Percentiles rank a stretch among this genome's conserved stretches.
Conservation (phyloP, 1,140 invertebrate genomes). For the Anoplolepis gracilipes region DNA sequence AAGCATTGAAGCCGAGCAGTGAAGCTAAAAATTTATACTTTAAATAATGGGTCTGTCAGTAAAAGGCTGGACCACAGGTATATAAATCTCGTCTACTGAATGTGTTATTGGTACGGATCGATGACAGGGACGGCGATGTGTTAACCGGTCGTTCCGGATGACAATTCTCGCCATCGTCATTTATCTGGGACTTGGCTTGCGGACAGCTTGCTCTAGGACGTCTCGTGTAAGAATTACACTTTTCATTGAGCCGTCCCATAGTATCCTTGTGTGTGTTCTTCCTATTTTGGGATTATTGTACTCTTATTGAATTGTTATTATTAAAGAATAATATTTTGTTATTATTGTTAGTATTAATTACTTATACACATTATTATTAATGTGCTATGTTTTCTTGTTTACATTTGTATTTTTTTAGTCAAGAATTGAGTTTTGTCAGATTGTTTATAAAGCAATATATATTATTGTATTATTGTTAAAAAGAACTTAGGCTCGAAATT, state of each 20-base stretch:
- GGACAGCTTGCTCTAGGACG: slow-evolving; percentile 73
- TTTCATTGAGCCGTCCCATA: neutral
- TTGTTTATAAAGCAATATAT: neutral
- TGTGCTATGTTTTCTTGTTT: neutral
- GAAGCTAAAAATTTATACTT: neutral
- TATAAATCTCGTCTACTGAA: slow-evolving; percentile 65
- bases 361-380: slow-evolving; percentile 10
- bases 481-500: neutral
- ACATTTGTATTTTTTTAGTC: neutral
- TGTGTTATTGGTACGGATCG: slow-evolving; percentile 71
- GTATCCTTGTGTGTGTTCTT: neutral
- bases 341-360: neutral
- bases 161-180: slow-evolving; percentile 69
- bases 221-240: slow-evolving; percentile 21
- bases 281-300: neutral
- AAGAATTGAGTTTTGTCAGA: neutral
- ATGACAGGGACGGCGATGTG: slow-evolving; percentile 75
- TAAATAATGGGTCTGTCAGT: slow-evolving; percentile 2
- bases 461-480: neutral
- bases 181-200: slow-evolving; percentile 67
- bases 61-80: slow-evolving; percentile 69
- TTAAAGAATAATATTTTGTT: neutral
- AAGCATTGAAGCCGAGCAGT: slow-evolving; percentile 25
- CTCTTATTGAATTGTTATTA: neutral
- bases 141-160: slow-evolving; percentile 75